Conservation (phyloP, 2,797 vertebrate genomes). For the Natrix natrix region DNA sequence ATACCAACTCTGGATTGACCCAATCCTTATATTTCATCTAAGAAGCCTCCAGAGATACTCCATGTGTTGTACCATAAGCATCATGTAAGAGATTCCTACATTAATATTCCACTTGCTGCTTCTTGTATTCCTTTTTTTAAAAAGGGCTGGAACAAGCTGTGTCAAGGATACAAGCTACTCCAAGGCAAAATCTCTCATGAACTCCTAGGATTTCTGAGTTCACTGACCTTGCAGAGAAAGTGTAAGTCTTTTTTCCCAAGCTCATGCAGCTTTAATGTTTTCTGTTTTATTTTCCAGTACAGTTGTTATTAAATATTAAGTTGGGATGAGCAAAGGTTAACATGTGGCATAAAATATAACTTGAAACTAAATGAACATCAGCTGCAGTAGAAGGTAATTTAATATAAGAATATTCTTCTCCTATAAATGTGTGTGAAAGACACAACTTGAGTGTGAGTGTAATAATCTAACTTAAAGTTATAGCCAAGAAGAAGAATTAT, state of each 20-base stretch:
- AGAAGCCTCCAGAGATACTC: not conserved
- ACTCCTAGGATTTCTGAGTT: conserved; percentile 34
- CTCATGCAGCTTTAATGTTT: conserved; percentile 47
- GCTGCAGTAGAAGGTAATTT: conserved; percentile 55
- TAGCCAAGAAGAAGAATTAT: conserved; percentile 55
- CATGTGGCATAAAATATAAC: conserved; percentile 41
- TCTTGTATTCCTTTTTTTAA: too few relatives aligned
- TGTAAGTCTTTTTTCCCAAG: conserved; percentile 37
- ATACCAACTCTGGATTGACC: too few relatives aligned
- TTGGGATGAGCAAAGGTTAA: conserved; percentile 46
- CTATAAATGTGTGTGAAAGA: conserved; percentile 44
- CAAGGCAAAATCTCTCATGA: conserved; percentile 9
- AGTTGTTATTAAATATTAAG: conserved; percentile 66
- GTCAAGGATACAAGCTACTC: conserved; percentile 27
- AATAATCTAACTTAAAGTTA: conserved; percentile 51
- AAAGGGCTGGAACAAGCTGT: not conserved
- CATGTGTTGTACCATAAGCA: not conserved
- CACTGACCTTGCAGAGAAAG: conserved; percentile 31
- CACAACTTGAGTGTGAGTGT: not conserved
- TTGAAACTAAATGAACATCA: conserved; percentile 41
- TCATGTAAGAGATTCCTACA: not conserved
- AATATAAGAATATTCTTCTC: conserved; percentile 56
- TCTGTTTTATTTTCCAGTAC: conserved; percentile 61
- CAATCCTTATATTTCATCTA: too few relatives aligned
- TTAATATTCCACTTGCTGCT: not conserved